phyloP scores from a whole-genome alignment of 2,797 vertebrate genomes.

The Sciaenops ocellatus region DNA sequence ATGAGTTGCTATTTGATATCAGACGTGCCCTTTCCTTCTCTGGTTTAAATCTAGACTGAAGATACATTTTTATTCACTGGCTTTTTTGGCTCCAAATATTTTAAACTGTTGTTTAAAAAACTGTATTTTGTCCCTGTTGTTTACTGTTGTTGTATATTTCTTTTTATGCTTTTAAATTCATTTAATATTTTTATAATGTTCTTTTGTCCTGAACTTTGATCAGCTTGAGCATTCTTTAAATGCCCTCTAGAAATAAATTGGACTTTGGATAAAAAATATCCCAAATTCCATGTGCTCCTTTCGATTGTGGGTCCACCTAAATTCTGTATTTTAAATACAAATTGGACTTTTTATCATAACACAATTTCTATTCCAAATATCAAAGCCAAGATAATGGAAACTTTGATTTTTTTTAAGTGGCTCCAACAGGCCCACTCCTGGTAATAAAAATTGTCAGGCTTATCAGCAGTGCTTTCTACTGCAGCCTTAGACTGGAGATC shows the following conservation, averaged over 20 bases:
- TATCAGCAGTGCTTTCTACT: constrained; percentile 42
- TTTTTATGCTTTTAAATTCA: no score
- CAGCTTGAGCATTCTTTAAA: no score
- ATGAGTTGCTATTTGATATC: not conserved
- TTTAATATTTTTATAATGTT: no score
- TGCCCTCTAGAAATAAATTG: no score
- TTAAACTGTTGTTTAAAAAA: no score
- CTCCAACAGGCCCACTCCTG: constrained; percentile 29
- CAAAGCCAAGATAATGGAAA: constrained; percentile 39
- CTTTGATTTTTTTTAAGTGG: constrained; percentile 42
- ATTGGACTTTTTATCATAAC: not conserved
- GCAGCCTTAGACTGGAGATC: constrained; percentile 38
- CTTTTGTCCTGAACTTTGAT: no score
- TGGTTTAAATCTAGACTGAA: no score
- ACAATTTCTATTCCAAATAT: constrained; percentile 12
- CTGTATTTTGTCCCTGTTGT: no score
- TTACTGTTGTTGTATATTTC: no score
- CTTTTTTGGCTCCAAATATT: no score
- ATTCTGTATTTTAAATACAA: constrained; percentile 17
- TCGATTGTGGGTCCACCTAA: not conserved
- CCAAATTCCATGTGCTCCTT: constrained; percentile 2
- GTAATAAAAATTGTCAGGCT: constrained; percentile 29
- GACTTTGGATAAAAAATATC: not conserved
- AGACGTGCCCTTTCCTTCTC: no score
- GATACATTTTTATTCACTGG: no score